Percentiles rank a stretch among this genome's conserved stretches.
phyloP scores from a whole-genome alignment of 2,888 invertebrate genomes.

The Automeris io region DNA sequence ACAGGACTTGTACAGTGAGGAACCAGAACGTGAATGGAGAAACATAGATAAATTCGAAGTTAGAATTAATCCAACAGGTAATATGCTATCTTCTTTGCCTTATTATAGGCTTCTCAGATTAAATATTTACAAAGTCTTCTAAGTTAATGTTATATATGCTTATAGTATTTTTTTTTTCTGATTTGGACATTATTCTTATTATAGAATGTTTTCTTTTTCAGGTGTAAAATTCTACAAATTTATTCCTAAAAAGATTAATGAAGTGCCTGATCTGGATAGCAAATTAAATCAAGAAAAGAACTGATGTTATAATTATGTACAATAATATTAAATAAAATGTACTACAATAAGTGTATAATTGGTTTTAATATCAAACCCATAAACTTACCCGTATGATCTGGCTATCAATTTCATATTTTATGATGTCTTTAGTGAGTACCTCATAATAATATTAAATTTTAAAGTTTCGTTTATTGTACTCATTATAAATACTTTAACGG shows the following conservation, averaged over 20 bases:
- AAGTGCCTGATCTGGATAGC: constrained; percentile 12
- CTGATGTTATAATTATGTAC: background rate
- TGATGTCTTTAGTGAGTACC: too few relatives aligned
- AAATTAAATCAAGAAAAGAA: constrained; percentile 16
- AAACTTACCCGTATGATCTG: background rate
- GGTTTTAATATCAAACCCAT: too few relatives aligned
- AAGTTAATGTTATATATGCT: too few relatives aligned
- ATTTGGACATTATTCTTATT: background rate
- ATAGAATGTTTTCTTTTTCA: constrained; percentile 24
- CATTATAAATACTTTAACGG: too few relatives aligned
- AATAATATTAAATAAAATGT: too few relatives aligned
- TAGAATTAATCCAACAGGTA: constrained; percentile 74
- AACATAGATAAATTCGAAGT: constrained; percentile 57
- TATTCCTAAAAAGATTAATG: constrained; percentile 25
- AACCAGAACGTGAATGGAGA: constrained; percentile 31
- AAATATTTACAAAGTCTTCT: too few relatives aligned
- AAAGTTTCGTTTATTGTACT: too few relatives aligned
- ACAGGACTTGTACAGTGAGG: constrained; percentile 71
- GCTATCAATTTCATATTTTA: background rate
- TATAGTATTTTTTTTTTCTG: too few relatives aligned
- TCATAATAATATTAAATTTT: too few relatives aligned
- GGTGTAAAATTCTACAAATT: constrained; percentile 65
- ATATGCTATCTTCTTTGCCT: too few relatives aligned
- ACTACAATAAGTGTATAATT: too few relatives aligned
- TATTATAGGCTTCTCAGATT: too few relatives aligned